A percentile compares a stretch with the other conserved stretches of the same genome.
phyloP scores from a whole-genome alignment of 2,113 vertebrate species.

The Hippocampus mohnikei region DNA sequence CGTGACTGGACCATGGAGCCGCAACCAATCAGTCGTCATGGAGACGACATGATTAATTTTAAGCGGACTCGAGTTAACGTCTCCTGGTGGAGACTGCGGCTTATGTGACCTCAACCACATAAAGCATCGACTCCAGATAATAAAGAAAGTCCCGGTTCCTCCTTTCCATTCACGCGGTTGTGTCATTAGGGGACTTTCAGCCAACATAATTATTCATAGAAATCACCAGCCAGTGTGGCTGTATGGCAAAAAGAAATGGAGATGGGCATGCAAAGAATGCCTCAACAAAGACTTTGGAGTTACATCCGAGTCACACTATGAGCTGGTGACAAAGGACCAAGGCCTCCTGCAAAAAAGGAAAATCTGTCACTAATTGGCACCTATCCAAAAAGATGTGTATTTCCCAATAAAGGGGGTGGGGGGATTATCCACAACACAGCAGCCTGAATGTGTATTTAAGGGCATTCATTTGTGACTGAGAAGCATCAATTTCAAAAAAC shows the following conservation, averaged over 20 bases:
- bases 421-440: too few relatives aligned
- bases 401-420: not conserved
- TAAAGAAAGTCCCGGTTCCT: constrained; percentile 59
- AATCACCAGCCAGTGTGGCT: constrained; percentile 49
- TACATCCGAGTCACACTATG: not conserved
- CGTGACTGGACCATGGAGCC: not conserved
- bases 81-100: constrained; percentile 42
- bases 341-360: not conserved
- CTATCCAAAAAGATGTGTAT: not conserved
- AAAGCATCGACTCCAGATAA: constrained; percentile 62
- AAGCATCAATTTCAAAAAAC: too few relatives aligned
- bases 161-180: constrained; percentile 47
- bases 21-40: constrained; percentile 39
- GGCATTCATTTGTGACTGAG: too few relatives aligned
- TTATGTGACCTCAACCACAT: constrained; percentile 48
- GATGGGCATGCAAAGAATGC: constrained; percentile 16
- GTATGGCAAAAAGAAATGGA: constrained; percentile 41
- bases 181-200: constrained; percentile 56
- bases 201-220: constrained; percentile 56
- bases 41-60: constrained; percentile 52
- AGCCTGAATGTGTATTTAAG: too few relatives aligned
- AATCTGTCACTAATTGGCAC: not conserved
- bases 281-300: not conserved
- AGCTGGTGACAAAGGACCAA: not conserved
- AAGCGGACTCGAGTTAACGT: constrained; percentile 10